A percentile compares a stretch with the other conserved stretches of the same genome.
These are phyloP conservation scores for Copidosoma aretas DNA, from an alignment of 2,888 invertebrate genomes.

Conservation along the genomic window DNA sequence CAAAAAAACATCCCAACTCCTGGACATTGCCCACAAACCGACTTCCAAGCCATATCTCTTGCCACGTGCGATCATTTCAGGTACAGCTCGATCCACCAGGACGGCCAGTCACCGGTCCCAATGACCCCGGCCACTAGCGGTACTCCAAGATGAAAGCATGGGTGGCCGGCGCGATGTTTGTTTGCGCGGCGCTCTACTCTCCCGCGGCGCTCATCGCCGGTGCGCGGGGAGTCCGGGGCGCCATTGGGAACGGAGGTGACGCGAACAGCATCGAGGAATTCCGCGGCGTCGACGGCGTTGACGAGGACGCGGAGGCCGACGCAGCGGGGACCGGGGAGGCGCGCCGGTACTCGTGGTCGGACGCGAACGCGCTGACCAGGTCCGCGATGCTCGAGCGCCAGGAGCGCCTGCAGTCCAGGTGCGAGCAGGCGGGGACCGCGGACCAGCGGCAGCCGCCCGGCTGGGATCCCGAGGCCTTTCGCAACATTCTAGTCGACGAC, in stretches of 20 bases:
- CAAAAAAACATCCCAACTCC: no score
- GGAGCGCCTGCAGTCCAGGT: slow-evolving; percentile 57
- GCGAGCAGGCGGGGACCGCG: slow-evolving; percentile 49
- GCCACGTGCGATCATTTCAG: background rate
- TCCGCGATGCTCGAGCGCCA: slow-evolving; percentile 58
- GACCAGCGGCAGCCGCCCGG: slow-evolving; percentile 22
- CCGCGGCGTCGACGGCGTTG: background rate
- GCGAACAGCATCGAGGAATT: slow-evolving; percentile 15
- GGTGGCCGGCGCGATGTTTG: slow-evolving; percentile 5
- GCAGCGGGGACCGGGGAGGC: slow-evolving; percentile 18
- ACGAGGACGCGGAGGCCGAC: slow-evolving; percentile 6
- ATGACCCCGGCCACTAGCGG: slow-evolving; percentile 14
- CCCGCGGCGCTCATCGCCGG: background rate
- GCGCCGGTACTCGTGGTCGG: slow-evolving; percentile 52
- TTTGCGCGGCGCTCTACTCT: slow-evolving; percentile 6
- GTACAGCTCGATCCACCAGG: background rate
- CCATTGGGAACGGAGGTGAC: slow-evolving; percentile 32
- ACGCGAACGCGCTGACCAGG: slow-evolving; percentile 56
- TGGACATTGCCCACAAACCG: no score
- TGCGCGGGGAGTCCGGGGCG: slow-evolving; percentile 31
- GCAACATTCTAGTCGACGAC: slow-evolving; percentile 85
- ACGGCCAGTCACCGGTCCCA: background rate
- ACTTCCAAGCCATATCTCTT: no score
- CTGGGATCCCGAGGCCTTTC: slow-evolving; percentile 66
- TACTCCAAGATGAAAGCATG: slow-evolving; percentile 32